These are phyloP conservation scores for Mystacornis crossleyi DNA, from an alignment of 2,113 vertebrate genomes.

Conservation along the genomic window DNA sequence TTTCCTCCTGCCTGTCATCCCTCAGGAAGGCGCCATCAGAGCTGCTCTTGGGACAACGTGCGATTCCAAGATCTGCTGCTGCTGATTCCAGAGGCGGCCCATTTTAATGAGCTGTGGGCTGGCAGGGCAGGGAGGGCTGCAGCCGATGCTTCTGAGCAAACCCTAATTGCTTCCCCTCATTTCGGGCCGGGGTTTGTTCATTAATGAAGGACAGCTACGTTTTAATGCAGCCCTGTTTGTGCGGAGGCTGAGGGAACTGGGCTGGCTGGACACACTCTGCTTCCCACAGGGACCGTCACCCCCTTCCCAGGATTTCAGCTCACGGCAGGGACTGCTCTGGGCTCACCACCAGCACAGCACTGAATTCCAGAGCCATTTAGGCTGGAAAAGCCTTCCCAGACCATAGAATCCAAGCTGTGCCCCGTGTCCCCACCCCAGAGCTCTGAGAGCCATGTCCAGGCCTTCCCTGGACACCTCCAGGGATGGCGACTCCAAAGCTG, in stretches of 20 bases:
- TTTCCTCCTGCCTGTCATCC: constrained; percentile 54
- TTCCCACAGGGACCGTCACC: rapidly evolving
- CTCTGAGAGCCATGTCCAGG: not conserved
- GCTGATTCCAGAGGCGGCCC: not conserved
- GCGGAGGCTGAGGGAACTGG: not conserved
- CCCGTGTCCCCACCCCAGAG: not conserved
- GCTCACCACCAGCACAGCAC: not conserved
- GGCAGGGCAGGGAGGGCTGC: not conserved
- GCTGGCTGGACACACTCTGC: not conserved
- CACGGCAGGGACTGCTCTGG: not conserved
- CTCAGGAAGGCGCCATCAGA: constrained; percentile 38
- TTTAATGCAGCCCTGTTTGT: not conserved
- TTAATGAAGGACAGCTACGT: not conserved
- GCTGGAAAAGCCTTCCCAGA: not conserved
- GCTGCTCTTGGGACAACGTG: not conserved
- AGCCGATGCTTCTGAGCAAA: not conserved
- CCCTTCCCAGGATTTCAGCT: not conserved
- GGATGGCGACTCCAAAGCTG: not conserved
- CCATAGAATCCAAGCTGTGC: not conserved
- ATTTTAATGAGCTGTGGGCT: not conserved
- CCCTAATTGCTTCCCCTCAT: not conserved
- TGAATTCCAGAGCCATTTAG: not conserved
- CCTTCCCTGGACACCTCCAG: not conserved
- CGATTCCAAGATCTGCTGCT: not conserved
- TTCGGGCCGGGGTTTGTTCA: not conserved